phyloP scores from a whole-genome alignment of 2,888 invertebrate species.

The Aethes cnicana region DNA sequence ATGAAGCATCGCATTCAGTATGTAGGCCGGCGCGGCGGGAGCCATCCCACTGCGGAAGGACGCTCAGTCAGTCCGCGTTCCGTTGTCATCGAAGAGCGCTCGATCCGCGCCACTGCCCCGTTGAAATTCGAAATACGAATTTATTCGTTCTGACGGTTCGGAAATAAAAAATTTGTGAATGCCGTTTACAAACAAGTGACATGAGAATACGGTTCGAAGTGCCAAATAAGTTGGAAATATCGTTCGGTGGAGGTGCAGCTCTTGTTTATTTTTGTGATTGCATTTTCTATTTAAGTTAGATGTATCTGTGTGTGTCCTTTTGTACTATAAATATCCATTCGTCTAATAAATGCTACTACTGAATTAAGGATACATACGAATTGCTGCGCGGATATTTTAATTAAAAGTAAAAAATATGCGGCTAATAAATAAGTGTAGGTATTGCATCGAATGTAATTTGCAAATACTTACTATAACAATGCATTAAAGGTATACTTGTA shows the following conservation, averaged over 20 bases:
- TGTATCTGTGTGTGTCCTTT: slow-evolving; percentile 9
- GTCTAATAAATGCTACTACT: no score
- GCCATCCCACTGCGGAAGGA: slow-evolving; percentile 74
- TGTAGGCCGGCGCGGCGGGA: slow-evolving; percentile 79
- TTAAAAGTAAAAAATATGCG: no score
- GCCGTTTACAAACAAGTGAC: slow-evolving; percentile 55
- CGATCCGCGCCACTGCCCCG: slow-evolving; percentile 64
- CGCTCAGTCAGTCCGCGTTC: slow-evolving; percentile 58
- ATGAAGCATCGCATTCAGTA: slow-evolving; percentile 56
- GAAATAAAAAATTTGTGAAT: slow-evolving; percentile 40
- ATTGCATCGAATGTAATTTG: no score
- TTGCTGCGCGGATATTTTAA: no score
- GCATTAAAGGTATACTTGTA: no score
- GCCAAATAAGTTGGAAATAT: slow-evolving; percentile 79
- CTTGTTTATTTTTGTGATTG: slow-evolving; percentile 42
- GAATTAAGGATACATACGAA: no score
- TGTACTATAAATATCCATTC: slow-evolving; percentile 35
- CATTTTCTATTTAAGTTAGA: slow-evolving; percentile 2
- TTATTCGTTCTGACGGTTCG: slow-evolving; percentile 46
- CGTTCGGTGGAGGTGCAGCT: slow-evolving; percentile 69
- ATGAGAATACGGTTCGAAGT: slow-evolving; percentile 79
- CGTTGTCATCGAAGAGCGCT: slow-evolving; percentile 67
- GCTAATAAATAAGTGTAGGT: no score
- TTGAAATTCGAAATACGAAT: no score
- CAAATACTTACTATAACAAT: no score